Conservation (phyloP, 2,797 vertebrate genomes). For the Psittacula derbiana region DNA sequence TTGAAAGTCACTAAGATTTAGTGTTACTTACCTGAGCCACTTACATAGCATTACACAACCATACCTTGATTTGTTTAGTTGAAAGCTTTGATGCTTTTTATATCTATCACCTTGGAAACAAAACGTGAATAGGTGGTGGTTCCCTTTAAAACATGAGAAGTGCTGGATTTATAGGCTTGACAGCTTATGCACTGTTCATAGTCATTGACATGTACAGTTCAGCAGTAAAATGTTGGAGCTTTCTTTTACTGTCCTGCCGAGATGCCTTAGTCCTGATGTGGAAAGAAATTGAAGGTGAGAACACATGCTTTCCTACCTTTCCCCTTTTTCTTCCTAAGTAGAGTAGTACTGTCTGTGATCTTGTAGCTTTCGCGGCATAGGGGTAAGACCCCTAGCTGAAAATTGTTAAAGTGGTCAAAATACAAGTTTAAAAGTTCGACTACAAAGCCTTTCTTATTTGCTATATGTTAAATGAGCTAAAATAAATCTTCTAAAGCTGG, state of each 20-base stretch:
- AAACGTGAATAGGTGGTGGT: neutral
- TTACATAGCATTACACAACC: neutral
- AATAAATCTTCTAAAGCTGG: neutral
- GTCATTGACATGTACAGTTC: neutral
- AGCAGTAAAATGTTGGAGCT: neutral
- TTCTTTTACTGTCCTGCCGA: neutral
- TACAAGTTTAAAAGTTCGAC: neutral
- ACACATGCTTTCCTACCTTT: neutral
- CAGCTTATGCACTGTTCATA: neutral
- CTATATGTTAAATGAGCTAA: neutral
- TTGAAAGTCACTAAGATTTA: neutral
- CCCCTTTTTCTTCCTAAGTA: neutral
- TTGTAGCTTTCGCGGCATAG: neutral
- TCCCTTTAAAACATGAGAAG: neutral
- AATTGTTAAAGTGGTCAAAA: neutral
- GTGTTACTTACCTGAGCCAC: neutral
- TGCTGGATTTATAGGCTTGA: neutral
- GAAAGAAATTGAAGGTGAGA: neutral
- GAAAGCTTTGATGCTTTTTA: neutral
- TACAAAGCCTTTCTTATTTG: neutral
- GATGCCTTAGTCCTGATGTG: neutral
- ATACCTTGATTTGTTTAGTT: neutral
- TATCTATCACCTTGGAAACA: conserved; percentile 9
- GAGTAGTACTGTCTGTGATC: neutral
- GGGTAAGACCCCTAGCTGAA: neutral